These are phyloP conservation scores for Tympanuchus pallidicinctus DNA, from an alignment of 2,113 vertebrate genomes.

Conservation along the genomic window DNA sequence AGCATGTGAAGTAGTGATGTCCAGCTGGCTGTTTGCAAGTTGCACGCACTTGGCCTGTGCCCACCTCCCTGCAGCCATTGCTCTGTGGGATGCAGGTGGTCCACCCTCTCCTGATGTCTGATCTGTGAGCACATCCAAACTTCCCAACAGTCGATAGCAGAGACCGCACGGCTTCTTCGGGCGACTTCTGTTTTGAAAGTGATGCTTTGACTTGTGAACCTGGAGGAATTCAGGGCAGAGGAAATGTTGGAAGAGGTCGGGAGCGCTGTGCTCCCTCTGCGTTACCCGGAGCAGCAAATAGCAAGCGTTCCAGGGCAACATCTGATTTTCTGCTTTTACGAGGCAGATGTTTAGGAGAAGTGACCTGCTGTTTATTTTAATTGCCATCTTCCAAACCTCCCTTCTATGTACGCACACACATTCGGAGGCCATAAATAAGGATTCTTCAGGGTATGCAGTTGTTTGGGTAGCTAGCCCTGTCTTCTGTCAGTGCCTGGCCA, in stretches of 20 bases:
- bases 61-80: neutral
- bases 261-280: neutral
- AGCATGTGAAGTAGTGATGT: neutral
- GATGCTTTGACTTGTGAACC: conserved; percentile 7
- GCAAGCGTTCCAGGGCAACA: conserved; percentile 47
- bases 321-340: conserved; percentile 71
- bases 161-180: neutral
- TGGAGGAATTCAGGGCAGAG: conserved; percentile 12
- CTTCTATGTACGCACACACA: neutral
- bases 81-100: neutral
- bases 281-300: conserved; percentile 34
- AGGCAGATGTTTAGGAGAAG: conserved; percentile 66
- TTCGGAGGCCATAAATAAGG: neutral
- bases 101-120: neutral
- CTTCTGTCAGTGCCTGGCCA: conserved; percentile 30
- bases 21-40: neutral
- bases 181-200: neutral
- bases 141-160: neutral
- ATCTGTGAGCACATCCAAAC: neutral
- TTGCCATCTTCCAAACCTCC: conserved; percentile 8
- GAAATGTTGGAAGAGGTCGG: conserved; percentile 45
- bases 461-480: conserved; percentile 1
- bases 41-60: neutral
- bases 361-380: conserved; percentile 41
- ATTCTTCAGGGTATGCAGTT: neutral